phyloP scores from a whole-genome alignment of 2,888 invertebrate species.

The Hylaea fasciaria region DNA sequence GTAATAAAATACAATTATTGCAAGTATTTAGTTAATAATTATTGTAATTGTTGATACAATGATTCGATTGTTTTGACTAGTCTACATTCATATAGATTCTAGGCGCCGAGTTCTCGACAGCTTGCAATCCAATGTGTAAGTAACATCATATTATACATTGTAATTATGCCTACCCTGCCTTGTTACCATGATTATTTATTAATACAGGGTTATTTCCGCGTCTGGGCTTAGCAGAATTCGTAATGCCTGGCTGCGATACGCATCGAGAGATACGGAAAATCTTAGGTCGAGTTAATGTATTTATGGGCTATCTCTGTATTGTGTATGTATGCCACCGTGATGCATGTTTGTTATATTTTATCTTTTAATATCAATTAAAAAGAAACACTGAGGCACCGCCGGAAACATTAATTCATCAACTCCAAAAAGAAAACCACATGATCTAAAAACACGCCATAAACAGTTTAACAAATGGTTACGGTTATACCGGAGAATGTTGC shows the following conservation, averaged over 20 bases:
- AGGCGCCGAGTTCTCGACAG: background rate
- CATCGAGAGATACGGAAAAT: background rate
- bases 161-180: background rate
- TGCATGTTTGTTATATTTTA: too few species aligned
- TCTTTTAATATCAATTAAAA: too few species aligned
- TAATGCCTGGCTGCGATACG: background rate
- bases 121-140: background rate
- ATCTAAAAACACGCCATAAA: conserved; percentile 24
- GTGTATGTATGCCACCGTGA: too few species aligned
- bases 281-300: background rate
- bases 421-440: conserved; percentile 9
- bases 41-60: conserved; percentile 1
- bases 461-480: conserved; percentile 24
- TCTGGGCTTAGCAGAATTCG: background rate
- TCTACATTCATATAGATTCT: background rate
- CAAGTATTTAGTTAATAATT: background rate
- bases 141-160: conserved; percentile 8
- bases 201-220: background rate
- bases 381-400: too few species aligned
- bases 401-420: conserved; percentile 3
- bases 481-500: conserved; percentile 18
- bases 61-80: conserved; percentile 15
- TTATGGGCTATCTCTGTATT: background rate
- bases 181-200: conserved; percentile 4
- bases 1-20: background rate